Evolutionary conservation across 1,140 invertebrate genomes (phyloP).

Genomic region (Diachasmimorpha longicaudata): DNA sequence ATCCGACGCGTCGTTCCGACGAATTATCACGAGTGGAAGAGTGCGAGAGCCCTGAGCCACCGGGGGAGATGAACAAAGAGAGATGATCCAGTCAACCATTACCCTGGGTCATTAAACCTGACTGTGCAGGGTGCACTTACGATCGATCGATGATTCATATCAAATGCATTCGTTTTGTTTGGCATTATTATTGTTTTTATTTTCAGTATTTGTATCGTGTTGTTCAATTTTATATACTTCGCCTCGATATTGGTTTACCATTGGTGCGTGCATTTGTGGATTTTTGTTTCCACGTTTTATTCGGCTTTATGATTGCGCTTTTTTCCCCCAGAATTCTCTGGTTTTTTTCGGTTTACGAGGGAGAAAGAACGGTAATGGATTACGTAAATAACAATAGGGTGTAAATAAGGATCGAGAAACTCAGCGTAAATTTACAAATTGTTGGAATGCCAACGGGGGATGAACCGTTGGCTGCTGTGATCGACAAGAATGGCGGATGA

Average conservation of each 20-base stretch:
- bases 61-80: background rate
- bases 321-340: background rate
- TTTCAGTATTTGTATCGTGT: background rate
- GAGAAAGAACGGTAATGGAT: background rate
- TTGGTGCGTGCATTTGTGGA: background rate
- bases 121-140: background rate
- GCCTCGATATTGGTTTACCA: background rate
- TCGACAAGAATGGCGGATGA: conserved; percentile 38
- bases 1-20: conserved; percentile 22
- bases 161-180: background rate
- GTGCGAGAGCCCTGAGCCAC: background rate
- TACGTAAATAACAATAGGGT: background rate
- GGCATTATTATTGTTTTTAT: background rate
- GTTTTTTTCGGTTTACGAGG: background rate
- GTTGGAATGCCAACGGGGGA: background rate
- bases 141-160: conserved; percentile 18
- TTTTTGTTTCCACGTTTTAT: background rate
- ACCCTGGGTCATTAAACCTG: conserved; percentile 18
- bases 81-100: conserved; percentile 6
- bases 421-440: background rate
- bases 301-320: background rate
- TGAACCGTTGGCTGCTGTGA: conserved; percentile 33
- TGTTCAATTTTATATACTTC: background rate
- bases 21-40: conserved; percentile 11
- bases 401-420: background rate